Conservation (phyloP, 2,797 vertebrate genomes). For the Vultur gryphus region DNA sequence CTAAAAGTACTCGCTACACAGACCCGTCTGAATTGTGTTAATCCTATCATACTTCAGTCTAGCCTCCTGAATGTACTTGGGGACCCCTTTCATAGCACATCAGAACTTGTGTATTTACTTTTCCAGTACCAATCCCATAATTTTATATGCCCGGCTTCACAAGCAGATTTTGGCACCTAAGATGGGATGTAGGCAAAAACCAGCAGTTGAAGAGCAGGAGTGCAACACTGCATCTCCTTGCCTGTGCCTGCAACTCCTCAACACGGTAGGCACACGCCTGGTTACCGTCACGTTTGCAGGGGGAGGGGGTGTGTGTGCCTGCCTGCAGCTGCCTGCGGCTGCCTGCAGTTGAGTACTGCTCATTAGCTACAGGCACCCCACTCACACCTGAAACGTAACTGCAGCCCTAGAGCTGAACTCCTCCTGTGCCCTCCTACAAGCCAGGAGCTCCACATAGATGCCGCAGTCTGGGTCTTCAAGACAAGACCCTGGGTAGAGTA, state of each 20-base stretch:
- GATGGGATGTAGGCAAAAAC: background rate
- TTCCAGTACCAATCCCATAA: background rate
- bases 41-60: background rate
- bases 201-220: background rate
- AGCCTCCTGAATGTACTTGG: background rate
- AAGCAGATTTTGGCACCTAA: background rate
- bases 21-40: background rate
- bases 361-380: background rate
- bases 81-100: background rate
- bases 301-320: background rate
- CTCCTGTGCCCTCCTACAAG: background rate
- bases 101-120: background rate
- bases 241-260: background rate
- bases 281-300: fast-evolving
- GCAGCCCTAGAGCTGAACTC: background rate
- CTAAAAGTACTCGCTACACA: background rate
- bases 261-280: fast-evolving
- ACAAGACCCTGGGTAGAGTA: background rate
- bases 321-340: background rate
- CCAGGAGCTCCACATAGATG: background rate
- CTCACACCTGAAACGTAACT: background rate
- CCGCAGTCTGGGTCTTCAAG: background rate
- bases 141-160: background rate
- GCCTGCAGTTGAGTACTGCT: too few species aligned
- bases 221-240: background rate